A percentile compares a stretch with the other conserved stretches of the same genome.
phyloP scores from a whole-genome alignment of 2,113 vertebrate genomes.

The Progne subis region DNA sequence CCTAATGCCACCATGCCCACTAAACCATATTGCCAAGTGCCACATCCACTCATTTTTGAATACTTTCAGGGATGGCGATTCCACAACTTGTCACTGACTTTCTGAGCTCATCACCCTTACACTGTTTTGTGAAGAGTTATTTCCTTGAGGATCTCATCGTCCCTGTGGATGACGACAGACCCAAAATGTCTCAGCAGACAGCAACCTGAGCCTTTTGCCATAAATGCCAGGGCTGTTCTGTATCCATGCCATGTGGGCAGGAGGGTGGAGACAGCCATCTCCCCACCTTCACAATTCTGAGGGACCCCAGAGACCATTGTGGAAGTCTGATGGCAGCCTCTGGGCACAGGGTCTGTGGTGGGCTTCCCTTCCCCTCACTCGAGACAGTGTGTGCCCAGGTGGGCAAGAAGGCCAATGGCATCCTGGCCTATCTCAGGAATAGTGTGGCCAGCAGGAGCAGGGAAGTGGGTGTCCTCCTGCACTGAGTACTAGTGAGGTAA shows the following conservation, averaged over 20 bases:
- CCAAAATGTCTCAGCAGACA: background rate
- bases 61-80: background rate
- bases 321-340: background rate
- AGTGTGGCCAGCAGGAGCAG: background rate
- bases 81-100: background rate
- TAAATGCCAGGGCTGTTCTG: fast-evolving
- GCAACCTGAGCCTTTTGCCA: background rate
- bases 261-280: fast-evolving
- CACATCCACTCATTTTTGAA: fast-evolving
- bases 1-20: too few species aligned
- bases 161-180: too few species aligned
- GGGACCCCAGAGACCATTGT: too few species aligned
- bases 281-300: fast-evolving
- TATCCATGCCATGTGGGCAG: fast-evolving
- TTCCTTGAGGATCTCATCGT: background rate
- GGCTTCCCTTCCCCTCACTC: too few species aligned
- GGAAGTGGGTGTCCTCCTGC: too few species aligned
- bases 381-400: background rate
- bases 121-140: background rate
- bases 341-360: background rate
- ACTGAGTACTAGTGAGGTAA: too few species aligned
- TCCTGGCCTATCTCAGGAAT: background rate
- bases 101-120: background rate
- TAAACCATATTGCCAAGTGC: fast-evolving
- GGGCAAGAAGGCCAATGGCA: background rate